These are phyloP conservation scores for Epizoanthus scotinus DNA, from an alignment of 92 coral and sea anemone genomes.

Conservation along the genomic window DNA sequence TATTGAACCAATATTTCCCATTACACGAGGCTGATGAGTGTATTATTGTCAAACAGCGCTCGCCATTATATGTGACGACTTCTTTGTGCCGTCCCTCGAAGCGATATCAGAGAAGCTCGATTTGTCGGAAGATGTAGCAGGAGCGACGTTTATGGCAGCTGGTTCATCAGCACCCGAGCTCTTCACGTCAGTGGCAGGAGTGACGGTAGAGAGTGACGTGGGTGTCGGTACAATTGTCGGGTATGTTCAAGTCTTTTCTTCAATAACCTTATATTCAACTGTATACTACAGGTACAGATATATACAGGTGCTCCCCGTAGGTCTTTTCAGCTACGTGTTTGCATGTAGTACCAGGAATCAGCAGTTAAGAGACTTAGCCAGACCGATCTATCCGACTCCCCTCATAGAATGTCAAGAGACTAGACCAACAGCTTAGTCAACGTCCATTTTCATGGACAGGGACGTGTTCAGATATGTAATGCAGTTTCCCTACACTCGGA, in stretches of 20 bases:
- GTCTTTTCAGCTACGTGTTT: too few species aligned
- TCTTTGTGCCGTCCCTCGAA: slow-evolving; percentile 97
- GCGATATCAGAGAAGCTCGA: slow-evolving; percentile 98
- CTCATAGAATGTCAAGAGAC: too few species aligned
- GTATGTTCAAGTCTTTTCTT: slow-evolving; percentile 48
- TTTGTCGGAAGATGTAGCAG: slow-evolving; percentile 97
- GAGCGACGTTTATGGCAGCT: slow-evolving; percentile 99
- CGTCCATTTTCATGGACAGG: too few species aligned
- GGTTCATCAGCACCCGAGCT: slow-evolving; percentile 99
- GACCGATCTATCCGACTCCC: too few species aligned
- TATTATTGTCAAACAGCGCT: slow-evolving; percentile 56
- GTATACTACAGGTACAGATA: too few species aligned
- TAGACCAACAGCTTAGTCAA: too few species aligned
- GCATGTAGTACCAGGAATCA: too few species aligned
- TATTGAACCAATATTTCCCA: too few species aligned
- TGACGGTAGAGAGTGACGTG: slow-evolving; percentile 90
- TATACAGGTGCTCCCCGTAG: too few species aligned
- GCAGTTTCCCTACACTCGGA: background rate
- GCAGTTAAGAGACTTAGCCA: too few species aligned
- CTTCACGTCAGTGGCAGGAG: slow-evolving; percentile 98
- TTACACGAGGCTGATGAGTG: too few species aligned
- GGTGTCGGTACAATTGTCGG: slow-evolving; percentile 99
- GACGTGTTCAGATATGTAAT: background rate
- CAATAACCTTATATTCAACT: background rate
- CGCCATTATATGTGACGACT: slow-evolving; percentile 97